Percentiles rank a stretch among this genome's conserved stretches.
Evolutionary conservation across 2,797 vertebrate species (phyloP).

Genomic region (Stomatorhinus walkeri): DNA sequence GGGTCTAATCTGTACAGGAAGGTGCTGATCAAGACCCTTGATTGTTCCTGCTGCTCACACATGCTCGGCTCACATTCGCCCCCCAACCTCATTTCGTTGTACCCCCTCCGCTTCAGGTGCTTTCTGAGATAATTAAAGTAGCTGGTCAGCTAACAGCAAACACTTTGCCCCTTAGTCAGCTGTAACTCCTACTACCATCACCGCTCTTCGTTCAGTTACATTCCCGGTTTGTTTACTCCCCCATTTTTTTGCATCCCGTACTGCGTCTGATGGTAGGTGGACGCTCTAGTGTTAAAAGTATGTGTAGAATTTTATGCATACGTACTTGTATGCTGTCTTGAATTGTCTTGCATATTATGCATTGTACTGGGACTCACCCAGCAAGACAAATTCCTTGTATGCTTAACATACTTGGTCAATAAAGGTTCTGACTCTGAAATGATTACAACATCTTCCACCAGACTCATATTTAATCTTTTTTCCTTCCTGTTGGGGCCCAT

Average conservation of each 20-base stretch:
- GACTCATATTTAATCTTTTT: neutral
- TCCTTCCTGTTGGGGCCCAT: neutral
- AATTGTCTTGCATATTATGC: neutral
- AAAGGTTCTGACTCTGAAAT: neutral
- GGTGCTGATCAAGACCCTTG: constrained; percentile 45
- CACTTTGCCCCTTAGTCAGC: neutral
- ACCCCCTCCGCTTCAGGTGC: neutral
- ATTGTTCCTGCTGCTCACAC: neutral
- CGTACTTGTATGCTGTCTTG: neutral
- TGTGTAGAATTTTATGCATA: neutral
- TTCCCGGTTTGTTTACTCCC: neutral
- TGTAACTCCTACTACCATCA: neutral
- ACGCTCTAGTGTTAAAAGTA: neutral
- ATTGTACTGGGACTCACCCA: neutral
- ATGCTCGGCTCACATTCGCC: neutral
- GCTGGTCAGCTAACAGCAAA: neutral
- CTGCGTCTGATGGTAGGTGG: neutral
- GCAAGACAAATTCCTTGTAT: neutral
- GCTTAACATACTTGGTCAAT: neutral
- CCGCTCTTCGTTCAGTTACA: neutral
- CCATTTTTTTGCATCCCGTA: neutral
- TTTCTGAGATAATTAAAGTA: neutral
- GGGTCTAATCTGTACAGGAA: constrained; percentile 66
- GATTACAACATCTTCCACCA: neutral
- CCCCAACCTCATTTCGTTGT: neutral